phyloP scores from a whole-genome alignment of 2,113 vertebrate genomes.

The Myiozetetes cayanensis region DNA sequence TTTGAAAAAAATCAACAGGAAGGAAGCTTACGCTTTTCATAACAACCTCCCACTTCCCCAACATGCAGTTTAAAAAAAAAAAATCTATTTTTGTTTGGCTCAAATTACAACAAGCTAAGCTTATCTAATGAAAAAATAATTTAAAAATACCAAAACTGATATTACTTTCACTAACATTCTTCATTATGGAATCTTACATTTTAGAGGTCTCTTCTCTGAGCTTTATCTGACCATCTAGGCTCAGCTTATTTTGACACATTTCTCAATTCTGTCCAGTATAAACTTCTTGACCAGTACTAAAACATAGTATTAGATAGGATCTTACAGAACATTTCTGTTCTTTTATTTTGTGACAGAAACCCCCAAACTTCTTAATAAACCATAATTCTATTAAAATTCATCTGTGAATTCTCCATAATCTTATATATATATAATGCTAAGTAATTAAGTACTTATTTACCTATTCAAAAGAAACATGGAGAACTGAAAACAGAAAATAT shows the following conservation, averaged over 20 bases:
- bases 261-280: neutral
- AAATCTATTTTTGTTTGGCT: neutral
- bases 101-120: neutral
- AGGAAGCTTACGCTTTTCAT: neutral
- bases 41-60: accelerated
- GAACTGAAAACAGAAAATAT: neutral
- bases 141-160: neutral
- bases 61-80: neutral
- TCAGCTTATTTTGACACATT: neutral
- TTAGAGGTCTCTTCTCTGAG: neutral
- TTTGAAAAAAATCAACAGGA: neutral
- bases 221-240: neutral
- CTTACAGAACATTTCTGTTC: neutral
- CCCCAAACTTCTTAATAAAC: accelerated
- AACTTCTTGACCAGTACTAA: neutral
- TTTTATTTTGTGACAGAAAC: neutral
- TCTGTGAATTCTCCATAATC: neutral
- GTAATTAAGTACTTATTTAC: neutral
- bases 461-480: neutral
- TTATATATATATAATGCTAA: neutral
- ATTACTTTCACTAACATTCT: neutral
- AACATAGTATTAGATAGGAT: neutral
- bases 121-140: neutral
- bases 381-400: neutral
- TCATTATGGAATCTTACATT: neutral